Evolutionary conservation across 2,888 invertebrate species (phyloP).

Genomic region (Ecdyonurus torrentis): DNA sequence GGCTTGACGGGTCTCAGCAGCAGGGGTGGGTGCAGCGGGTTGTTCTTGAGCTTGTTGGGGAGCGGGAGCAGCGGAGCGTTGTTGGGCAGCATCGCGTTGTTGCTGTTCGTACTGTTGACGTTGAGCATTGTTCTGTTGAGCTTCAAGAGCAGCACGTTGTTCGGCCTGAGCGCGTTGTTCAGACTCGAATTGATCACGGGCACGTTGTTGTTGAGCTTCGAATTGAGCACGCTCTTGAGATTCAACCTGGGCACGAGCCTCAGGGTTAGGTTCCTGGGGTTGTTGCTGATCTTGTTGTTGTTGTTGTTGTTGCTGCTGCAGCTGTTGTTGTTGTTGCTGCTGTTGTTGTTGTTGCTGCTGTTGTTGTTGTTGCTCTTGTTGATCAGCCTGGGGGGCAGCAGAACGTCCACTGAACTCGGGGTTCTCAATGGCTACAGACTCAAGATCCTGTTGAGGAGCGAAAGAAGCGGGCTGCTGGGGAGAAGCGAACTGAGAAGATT

Average conservation of each 20-base stretch:
- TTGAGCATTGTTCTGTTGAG: constrained; percentile 11
- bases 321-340: constrained; percentile 12
- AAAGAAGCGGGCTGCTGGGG: constrained; percentile 8
- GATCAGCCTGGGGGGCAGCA: constrained; percentile 13
- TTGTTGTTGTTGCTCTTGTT: constrained; percentile 11
- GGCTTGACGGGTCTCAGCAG: neutral
- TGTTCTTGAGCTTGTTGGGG: too few relatives aligned
- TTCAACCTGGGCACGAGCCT: constrained; percentile 7
- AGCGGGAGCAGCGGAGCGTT: constrained; percentile 11
- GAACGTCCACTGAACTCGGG: constrained; percentile 19
- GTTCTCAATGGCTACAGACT: constrained; percentile 24
- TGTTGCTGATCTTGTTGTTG: constrained; percentile 12
- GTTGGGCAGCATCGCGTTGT: constrained; percentile 17
- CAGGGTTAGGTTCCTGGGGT: constrained; percentile 9
- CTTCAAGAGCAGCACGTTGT: constrained; percentile 4
- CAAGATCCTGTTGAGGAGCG: constrained; percentile 18
- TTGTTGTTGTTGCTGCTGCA: constrained; percentile 10
- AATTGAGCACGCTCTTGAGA: constrained; percentile 5
- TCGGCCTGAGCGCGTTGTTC: constrained; percentile 9
- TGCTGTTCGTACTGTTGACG: constrained; percentile 10
- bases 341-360: constrained; percentile 3
- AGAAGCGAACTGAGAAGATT: constrained; percentile 11
- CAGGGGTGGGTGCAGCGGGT: constrained; percentile 11
- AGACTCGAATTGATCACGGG: constrained; percentile 5
- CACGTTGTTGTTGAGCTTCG: constrained; percentile 7